Conservation (phyloP, 2,113 vertebrate species). For the Fregetta grallaria region DNA sequence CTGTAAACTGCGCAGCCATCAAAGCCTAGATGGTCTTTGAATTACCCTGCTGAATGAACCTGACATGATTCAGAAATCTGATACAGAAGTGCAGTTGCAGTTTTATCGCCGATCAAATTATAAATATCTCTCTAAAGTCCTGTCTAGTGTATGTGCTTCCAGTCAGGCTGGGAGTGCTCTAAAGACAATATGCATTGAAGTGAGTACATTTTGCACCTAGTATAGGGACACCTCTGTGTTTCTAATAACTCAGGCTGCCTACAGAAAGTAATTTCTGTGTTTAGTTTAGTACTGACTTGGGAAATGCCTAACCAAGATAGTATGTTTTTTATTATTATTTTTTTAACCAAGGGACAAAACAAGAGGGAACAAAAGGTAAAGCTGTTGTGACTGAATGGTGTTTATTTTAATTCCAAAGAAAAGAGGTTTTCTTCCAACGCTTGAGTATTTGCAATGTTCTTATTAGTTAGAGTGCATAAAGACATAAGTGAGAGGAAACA, state of each 20-base stretch:
- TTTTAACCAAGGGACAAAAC: slow-evolving; percentile 40
- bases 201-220: not conserved
- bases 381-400: not conserved
- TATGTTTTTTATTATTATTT: not conserved
- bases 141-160: not conserved
- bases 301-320: not conserved
- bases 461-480: not conserved
- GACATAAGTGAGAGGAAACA: not conserved
- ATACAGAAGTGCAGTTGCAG: not conserved
- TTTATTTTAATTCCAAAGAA: slow-evolving; percentile 12
- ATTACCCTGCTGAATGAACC: not conserved
- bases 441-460: not conserved
- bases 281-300: not conserved
- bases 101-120: not conserved
- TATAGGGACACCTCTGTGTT: not conserved
- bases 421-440: not conserved
- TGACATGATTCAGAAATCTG: not conserved
- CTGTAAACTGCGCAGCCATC: not conserved
- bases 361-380: not conserved
- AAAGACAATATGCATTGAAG: not conserved
- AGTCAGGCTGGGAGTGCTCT: not conserved
- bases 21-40: not conserved
- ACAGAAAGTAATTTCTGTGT: not conserved
- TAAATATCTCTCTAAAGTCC: not conserved
- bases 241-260: not conserved